phyloP scores from a whole-genome alignment of 2,888 invertebrate species.

The Zaprionus obscuricornis region DNA sequence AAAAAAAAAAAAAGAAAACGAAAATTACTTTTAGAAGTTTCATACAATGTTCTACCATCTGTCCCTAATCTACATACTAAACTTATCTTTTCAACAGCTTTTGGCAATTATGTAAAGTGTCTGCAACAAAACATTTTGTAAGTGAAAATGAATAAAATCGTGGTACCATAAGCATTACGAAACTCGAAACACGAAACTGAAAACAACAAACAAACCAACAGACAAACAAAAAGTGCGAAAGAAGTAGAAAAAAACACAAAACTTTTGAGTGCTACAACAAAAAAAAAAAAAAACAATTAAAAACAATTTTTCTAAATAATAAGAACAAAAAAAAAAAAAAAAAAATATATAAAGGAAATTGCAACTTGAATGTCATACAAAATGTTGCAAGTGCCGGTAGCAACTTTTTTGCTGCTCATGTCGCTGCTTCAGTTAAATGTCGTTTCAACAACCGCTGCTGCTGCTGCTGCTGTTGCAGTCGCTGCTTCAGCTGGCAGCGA shows the following conservation, averaged over 20 bases:
- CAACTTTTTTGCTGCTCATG: conserved; percentile 58
- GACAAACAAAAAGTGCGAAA: conserved; percentile 23
- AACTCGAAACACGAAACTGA: conserved; percentile 33
- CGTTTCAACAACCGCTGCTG: conserved; percentile 32
- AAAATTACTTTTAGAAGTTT: no score
- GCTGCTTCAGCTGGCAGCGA: conserved; percentile 24
- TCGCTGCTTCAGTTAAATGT: conserved; percentile 47
- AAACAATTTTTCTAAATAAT: conserved; percentile 53
- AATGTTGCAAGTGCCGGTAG: conserved; percentile 76
- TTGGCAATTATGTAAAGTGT: conserved; percentile 68
- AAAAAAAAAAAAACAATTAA: no score
- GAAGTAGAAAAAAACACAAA: conserved; percentile 42
- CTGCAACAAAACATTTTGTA: conserved; percentile 38
- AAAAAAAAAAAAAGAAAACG: no score
- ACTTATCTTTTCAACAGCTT: conserved; percentile 37
- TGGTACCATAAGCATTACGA: conserved; percentile 63
- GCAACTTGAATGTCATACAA: conserved; percentile 68
- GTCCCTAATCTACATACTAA: background rate
- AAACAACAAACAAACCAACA: conserved; percentile 21
- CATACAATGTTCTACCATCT: no score
- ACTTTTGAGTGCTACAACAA: conserved; percentile 57
- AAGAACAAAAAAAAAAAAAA: conserved; percentile 24
- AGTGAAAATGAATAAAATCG: conserved; percentile 77
- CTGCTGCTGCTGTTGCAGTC: conserved; percentile 29
- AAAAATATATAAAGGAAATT: no score